phyloP scores from a whole-genome alignment of 2,888 invertebrate species.

The Capitulum mitella region DNA sequence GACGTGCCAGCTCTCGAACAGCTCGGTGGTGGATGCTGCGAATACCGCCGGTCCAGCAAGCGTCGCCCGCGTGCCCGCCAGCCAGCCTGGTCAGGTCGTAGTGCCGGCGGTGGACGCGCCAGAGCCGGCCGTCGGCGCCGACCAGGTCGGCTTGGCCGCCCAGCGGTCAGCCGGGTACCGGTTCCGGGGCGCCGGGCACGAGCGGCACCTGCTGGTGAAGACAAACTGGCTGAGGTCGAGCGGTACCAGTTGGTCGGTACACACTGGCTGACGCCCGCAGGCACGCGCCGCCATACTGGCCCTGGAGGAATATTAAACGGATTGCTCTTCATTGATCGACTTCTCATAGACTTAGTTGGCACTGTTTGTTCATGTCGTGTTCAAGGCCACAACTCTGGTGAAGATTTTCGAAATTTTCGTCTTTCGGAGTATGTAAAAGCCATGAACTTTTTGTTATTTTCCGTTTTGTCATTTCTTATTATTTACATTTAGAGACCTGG shows the following conservation, averaged over 20 bases:
- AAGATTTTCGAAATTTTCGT: too few relatives aligned
- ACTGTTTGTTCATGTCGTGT: too few relatives aligned
- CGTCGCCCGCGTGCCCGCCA: conserved; percentile 74
- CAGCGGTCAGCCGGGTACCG: background rate
- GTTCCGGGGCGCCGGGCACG: background rate
- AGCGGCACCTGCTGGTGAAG: background rate
- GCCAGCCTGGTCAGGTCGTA: conserved; percentile 79
- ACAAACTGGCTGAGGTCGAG: background rate
- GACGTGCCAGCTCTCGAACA: conserved; percentile 63
- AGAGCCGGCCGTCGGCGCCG: conserved; percentile 67
- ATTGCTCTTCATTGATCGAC: too few relatives aligned
- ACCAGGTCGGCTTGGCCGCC: conserved; percentile 41
- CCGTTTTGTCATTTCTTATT: too few relatives aligned
- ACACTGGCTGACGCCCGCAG: too few relatives aligned
- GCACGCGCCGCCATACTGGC: too few relatives aligned
- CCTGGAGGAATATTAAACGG: too few relatives aligned
- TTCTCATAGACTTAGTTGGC: too few relatives aligned
- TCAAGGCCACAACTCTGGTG: too few relatives aligned
- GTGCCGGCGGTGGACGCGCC: conserved; percentile 66
- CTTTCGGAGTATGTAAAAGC: too few relatives aligned
- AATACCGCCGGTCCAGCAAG: conserved; percentile 57
- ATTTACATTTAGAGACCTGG: too few relatives aligned
- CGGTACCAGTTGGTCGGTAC: background rate
- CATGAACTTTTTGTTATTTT: too few relatives aligned
- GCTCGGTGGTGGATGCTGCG: conserved; percentile 68